phyloP scores from a whole-genome alignment of 2,113 vertebrate species.

The Cynocephalus volans region DNA sequence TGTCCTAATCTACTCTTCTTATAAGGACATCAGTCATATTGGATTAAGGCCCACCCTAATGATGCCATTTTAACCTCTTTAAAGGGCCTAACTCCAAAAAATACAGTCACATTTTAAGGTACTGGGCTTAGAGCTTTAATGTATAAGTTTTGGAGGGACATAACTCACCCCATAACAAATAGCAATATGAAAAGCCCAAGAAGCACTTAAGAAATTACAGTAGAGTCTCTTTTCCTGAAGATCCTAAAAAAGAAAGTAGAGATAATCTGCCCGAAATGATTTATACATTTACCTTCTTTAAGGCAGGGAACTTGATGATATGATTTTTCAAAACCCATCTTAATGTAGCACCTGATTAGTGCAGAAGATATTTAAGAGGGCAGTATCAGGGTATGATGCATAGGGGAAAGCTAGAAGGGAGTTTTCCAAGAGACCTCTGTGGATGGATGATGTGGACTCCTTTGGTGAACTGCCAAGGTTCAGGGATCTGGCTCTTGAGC shows the following conservation, averaged over 20 bases:
- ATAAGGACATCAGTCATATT: background rate
- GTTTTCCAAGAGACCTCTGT: background rate
- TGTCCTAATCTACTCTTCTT: background rate
- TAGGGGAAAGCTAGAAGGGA: background rate
- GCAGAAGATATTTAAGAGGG: background rate
- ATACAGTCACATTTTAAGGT: background rate
- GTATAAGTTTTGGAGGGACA: background rate
- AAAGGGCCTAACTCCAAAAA: background rate
- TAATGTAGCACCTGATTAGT: background rate
- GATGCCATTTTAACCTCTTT: background rate
- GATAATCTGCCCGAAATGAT: background rate
- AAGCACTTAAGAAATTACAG: slow-evolving; percentile 1
- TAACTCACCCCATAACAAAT: background rate
- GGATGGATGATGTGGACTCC: background rate
- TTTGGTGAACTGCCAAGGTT: background rate
- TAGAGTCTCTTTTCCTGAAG: background rate
- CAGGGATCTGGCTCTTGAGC: background rate
- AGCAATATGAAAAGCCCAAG: background rate
- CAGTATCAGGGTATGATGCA: background rate
- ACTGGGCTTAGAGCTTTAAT: background rate
- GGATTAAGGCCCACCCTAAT: background rate
- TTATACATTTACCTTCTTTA: background rate
- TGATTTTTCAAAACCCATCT: background rate
- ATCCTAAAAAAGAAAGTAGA: background rate
- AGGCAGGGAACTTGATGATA: background rate